Percentiles rank a stretch among this genome's conserved stretches.
Conservation (phyloP, 2,113 vertebrate genomes). For the Jacana jacana region DNA sequence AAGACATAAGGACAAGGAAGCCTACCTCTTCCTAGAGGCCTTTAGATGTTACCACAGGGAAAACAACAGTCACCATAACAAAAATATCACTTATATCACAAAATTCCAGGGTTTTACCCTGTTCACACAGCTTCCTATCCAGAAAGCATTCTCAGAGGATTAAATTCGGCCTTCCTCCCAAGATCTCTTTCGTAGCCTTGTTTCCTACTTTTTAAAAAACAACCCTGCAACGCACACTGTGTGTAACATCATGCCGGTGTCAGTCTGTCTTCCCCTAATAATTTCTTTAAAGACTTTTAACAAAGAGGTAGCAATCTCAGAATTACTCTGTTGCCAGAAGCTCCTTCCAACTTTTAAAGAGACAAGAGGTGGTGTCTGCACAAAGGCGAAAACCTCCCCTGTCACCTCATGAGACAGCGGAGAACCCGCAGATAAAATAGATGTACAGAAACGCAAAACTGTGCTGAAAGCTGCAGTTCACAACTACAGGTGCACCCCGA, state of each 20-base stretch:
- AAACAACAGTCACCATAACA: neutral
- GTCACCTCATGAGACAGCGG: rapidly evolving
- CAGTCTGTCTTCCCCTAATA: neutral
- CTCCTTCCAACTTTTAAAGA: neutral
- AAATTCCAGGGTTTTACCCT: neutral
- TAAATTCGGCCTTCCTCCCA: neutral
- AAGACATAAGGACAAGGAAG: neutral
- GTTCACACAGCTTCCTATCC: neutral
- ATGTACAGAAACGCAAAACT: neutral
- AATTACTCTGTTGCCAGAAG: neutral
- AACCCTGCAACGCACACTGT: neutral
- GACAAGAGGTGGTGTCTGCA: rapidly evolving
- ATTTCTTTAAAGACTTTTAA: neutral
- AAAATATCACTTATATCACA: neutral
- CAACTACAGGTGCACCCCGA: neutral
- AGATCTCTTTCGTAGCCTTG: neutral
- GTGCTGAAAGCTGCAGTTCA: neutral
- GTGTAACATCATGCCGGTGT: neutral
- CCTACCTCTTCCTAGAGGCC: neutral
- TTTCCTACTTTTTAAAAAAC: neutral
- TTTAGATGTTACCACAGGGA: neutral
- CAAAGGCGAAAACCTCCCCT: neutral
- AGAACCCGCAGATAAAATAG: neutral
- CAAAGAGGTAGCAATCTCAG: neutral
- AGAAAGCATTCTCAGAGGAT: neutral